Evolutionary conservation across 2,113 vertebrate genomes (phyloP), one percentile per base, ranked within the genome.

Genomic region (Stigmatopora nigra): DNA sequence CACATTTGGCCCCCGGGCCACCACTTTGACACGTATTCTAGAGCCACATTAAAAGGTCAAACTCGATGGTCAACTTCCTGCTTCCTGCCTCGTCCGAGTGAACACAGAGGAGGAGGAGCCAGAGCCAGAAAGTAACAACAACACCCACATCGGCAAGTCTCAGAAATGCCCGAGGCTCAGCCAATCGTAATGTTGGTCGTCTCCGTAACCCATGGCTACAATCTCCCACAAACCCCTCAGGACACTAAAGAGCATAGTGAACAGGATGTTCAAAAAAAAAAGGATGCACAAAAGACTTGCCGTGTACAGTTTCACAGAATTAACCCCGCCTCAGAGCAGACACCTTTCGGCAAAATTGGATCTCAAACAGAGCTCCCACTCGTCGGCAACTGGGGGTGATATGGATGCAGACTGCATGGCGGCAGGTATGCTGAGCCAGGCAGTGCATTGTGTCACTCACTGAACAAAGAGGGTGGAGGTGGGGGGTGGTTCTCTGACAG

Each of bases 151-250:
- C 76, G 25, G 71, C 69, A 69, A 70, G 56, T 63, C 63, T 41
- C 25, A 31, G 25, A 58, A 62, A 70, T 60, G 68, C 63, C 75
- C 67, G 63, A 70, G 67, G 48, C 61, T 78, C 51, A 47, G 61
- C 83, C 82, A 87, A 83, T 88, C 76, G 71, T 70, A 78, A 73
- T 67, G 25, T 67, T 61, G 63, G 57, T 48, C 46, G 67, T 20
- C 61, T 67, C 45, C 10, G 71, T 77, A 77, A 82, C 77, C 77
- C 76, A 71, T 81, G 65, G 77, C 77, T 77, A 78, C 81, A 77
- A 78, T 77, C 77, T 79, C 75, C 67, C 72, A 72, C 66, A 68
- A 52, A 51, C 69, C 65, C 68, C 71, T 15, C n/a, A 60, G 67
- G 72, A 64, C 45, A 10, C 0, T 11, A 60, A 15, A 61, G 20